Evolutionary conservation across 2,888 invertebrate genomes (phyloP).

Genomic region (Napeogenes sylphis): DNA sequence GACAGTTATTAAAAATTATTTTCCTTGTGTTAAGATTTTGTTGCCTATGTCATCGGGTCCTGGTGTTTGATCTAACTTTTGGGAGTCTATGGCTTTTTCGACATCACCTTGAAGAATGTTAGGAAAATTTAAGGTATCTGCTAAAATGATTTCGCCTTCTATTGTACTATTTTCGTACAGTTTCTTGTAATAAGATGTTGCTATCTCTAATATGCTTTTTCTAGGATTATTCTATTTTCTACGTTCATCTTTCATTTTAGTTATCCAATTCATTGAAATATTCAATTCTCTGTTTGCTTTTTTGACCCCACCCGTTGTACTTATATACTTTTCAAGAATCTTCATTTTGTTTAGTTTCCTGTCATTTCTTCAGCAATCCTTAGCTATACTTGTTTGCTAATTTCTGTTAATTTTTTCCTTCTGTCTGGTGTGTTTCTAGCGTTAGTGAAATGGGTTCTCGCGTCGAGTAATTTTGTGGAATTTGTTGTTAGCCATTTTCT

Average conservation of each 20-base stretch:
- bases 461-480: no score
- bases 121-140: constrained; percentile 13
- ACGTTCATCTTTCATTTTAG: constrained; percentile 22
- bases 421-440: no score
- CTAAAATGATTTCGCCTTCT: constrained; percentile 13
- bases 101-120: constrained; percentile 19
- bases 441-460: no score
- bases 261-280: constrained; percentile 20
- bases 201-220: constrained; percentile 22
- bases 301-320: no score
- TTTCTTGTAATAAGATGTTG: constrained; percentile 26
- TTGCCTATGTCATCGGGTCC: constrained; percentile 28
- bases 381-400: no score
- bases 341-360: no score
- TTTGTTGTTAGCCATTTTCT: no score
- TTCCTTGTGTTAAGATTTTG: constrained; percentile 15
- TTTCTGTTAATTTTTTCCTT: no score
- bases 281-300: no score
- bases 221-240: constrained; percentile 19
- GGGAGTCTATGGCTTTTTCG: constrained; percentile 20
- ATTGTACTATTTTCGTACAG: constrained; percentile 15
- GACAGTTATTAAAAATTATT: constrained; percentile 14
- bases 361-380: no score
- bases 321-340: no score
- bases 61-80: constrained; percentile 24